Base-by-base conservation (phyloP, 2,113 vertebrate species). In the Dermatemys mawii region DNA sequence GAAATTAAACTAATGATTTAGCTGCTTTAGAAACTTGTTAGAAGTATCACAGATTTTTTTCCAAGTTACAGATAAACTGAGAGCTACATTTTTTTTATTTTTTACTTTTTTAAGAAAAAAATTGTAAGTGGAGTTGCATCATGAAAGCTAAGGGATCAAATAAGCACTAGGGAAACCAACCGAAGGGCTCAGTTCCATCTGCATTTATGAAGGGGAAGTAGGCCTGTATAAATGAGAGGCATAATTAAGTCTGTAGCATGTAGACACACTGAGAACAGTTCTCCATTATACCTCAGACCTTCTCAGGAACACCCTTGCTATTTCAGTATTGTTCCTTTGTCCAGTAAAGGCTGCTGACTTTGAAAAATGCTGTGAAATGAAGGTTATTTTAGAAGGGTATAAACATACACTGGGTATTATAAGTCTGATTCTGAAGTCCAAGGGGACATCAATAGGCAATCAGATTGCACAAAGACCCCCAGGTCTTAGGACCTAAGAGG, bases 1-100 rank as follows among this genome's bases (percentile, higher is more conserved):
- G 84, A 97, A 97, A 95, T 93, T 88, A 93, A 95, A 97, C 79
- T 87, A 93, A 96, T 89, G 3, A 79, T 94, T 96, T 93, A 84
- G 26, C 50, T 90, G 12, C 38, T 97, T 96, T 90, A 50, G 54
- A 54, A 96, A 95, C 84, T 88, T 93, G 80, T 44, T 90, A 51
- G 9, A 93, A 88, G 57, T 88, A 11, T 41, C 8, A 21, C 46
- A 26, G 46, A 24, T 79, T 48, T 38, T 88, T 84, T 53, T 1
- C 46, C 5, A 92, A 91, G 84, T 93, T 93, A 83, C 2, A 94
- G 83, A 91, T 84, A 93, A 96, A 44, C 22, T 86, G 14, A 93
- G 57, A 94, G 91, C 80, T 90, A 60, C 0, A 0, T 73, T 51
- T 70, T 95, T 88, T 21, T n/a, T n/a, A n/a, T n/a, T n/a, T n/a